These are phyloP conservation scores for Caenorhabditis inopinata DNA, from an alignment of 1,140 invertebrate genomes.

Conservation along the genomic window DNA sequence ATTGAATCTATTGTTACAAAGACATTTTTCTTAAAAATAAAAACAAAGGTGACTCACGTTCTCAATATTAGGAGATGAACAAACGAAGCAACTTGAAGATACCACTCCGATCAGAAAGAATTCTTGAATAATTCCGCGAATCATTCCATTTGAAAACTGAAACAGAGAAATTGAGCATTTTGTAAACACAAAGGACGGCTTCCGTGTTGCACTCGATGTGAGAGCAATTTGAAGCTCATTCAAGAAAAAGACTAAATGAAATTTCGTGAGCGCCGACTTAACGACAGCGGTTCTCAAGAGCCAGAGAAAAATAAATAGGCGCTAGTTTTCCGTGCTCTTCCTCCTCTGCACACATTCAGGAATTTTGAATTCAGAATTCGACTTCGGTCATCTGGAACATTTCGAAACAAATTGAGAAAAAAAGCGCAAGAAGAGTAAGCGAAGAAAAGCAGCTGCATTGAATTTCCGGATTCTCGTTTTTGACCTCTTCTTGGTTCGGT, in stretches of 20 bases:
- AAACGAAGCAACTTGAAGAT: conserved; percentile 19
- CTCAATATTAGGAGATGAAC: conserved; percentile 1
- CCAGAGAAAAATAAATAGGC: background rate
- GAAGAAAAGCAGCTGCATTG: background rate
- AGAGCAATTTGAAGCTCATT: conserved; percentile 31
- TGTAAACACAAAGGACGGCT: background rate
- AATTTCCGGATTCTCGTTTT: conserved; percentile 12
- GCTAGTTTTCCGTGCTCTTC: too few relatives aligned
- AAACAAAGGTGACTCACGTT: background rate
- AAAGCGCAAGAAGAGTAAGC: background rate
- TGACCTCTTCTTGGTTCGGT: too few relatives aligned
- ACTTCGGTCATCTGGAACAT: conserved; percentile 27
- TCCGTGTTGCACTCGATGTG: background rate
- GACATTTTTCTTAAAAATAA: too few relatives aligned
- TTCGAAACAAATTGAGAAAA: background rate
- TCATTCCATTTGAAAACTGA: conserved; percentile 24
- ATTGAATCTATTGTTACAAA: too few relatives aligned
- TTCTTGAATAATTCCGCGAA: background rate
- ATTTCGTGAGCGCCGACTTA: background rate
- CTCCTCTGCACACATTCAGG: too few relatives aligned
- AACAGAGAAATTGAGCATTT: background rate
- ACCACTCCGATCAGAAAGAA: background rate
- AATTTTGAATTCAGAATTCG: background rate
- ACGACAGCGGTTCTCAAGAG: conserved; percentile 4
- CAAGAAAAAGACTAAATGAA: conserved; percentile 30